Conservation (phyloP, 2,888 invertebrate species). For the Orchesellides sinensis region DNA sequence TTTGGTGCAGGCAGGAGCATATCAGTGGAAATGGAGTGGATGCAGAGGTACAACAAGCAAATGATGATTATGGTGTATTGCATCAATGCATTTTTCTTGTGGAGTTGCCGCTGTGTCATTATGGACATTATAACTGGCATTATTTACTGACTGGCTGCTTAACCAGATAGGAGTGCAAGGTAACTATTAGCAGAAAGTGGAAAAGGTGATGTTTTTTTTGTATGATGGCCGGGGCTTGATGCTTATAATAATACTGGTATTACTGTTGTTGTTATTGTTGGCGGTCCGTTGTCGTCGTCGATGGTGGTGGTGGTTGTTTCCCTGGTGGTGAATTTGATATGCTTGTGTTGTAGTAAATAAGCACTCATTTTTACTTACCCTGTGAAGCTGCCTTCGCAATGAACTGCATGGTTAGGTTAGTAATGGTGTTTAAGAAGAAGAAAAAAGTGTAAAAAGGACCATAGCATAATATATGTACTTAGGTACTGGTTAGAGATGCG, state of each 20-base stretch:
- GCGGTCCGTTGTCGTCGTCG: constrained; percentile 2
- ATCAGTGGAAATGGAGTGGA: background rate
- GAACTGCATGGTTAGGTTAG: constrained; percentile 14
- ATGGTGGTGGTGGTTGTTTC: background rate
- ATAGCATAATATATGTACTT: background rate
- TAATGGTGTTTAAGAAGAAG: constrained; percentile 7
- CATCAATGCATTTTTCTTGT: constrained; percentile 8
- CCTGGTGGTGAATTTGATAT: constrained; percentile 1
- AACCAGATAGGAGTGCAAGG: constrained; percentile 5
- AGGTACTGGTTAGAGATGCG: constrained; percentile 7
- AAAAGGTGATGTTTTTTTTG: background rate
- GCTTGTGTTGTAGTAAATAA: constrained; percentile 12
- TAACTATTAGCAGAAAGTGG: background rate
- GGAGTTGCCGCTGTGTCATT: constrained; percentile 28
- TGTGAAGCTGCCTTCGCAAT: too few species aligned
- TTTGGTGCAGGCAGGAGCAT: background rate
- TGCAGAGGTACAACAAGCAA: background rate
- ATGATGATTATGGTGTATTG: background rate
- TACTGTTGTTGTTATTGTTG: background rate
- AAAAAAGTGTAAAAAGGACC: background rate
- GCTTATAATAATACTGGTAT: background rate
- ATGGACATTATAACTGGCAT: constrained; percentile 5
- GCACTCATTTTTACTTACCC: constrained; percentile 8
- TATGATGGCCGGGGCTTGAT: background rate
- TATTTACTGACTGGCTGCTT: constrained; percentile 17